Evolutionary conservation across 2,888 invertebrate species (phyloP).

Genomic region (Labia minor): DNA sequence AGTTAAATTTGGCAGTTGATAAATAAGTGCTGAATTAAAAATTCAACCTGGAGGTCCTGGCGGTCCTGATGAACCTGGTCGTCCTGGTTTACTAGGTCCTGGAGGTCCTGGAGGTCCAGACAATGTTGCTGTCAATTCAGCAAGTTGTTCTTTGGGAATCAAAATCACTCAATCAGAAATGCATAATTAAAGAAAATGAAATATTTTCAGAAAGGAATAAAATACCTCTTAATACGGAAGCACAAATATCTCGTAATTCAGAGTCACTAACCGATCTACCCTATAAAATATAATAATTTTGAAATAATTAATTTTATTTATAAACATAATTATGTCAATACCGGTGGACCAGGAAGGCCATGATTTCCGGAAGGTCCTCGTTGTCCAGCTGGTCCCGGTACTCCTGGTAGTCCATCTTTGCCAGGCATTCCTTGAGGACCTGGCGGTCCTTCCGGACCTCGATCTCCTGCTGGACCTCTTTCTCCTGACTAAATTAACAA

Average conservation of each 20-base stretch:
- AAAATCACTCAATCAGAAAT: no score
- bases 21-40: no score
- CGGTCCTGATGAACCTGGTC: slow-evolving; percentile 56
- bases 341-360: slow-evolving; percentile 48
- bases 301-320: slow-evolving; percentile 8
- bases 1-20: no score
- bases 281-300: slow-evolving; percentile 38
- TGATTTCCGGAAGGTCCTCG: slow-evolving; percentile 49
- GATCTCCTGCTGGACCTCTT: slow-evolving; percentile 44
- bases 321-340: slow-evolving; percentile 28
- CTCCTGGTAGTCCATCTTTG: slow-evolving; percentile 45
- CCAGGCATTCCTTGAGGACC: slow-evolving; percentile 50
- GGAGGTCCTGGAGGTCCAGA: slow-evolving; percentile 57
- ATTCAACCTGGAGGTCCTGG: slow-evolving; percentile 54
- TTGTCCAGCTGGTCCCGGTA: slow-evolving; percentile 47
- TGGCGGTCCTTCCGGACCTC: slow-evolving; percentile 44
- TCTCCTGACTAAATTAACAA: slow-evolving; percentile 42
- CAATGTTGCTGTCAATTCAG: slow-evolving; percentile 53
- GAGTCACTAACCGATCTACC: slow-evolving; percentile 53
- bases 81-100: slow-evolving; percentile 53
- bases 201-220: neutral
- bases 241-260: slow-evolving; percentile 71
- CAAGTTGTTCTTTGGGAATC: slow-evolving; percentile 53
- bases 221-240: slow-evolving; percentile 63
- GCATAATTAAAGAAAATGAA: slow-evolving; percentile 20